These are phyloP conservation scores for Dicycla oo DNA, from an alignment of 2,888 invertebrate species.

Conservation along the genomic window DNA sequence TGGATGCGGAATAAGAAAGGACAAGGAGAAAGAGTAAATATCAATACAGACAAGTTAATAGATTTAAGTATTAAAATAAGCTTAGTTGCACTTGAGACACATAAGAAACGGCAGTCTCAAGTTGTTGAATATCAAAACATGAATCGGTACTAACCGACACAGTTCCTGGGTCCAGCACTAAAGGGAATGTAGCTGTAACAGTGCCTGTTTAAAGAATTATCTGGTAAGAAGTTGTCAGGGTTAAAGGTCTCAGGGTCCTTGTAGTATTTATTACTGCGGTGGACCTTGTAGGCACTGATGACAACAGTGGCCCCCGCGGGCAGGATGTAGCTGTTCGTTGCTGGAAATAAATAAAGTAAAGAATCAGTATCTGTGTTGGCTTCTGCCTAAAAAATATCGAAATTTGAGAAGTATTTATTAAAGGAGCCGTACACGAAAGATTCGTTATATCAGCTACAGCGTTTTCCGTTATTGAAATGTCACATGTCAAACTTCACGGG, in stretches of 20 bases:
- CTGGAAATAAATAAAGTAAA: slow-evolving; percentile 75
- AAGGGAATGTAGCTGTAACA: slow-evolving; percentile 95
- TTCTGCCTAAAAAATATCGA: not conserved
- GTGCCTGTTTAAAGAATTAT: slow-evolving; percentile 93
- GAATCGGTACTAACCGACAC: slow-evolving; percentile 91
- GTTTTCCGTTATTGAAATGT: too few relatives aligned
- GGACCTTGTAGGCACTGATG: slow-evolving; percentile 92
- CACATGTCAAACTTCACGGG: too few relatives aligned
- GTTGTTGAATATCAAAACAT: slow-evolving; percentile 39
- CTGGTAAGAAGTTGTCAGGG: slow-evolving; percentile 95
- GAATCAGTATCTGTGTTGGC: not conserved
- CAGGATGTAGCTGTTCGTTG: slow-evolving; percentile 91
- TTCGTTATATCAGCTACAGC: too few relatives aligned
- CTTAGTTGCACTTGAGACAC: not conserved
- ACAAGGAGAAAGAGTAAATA: not conserved
- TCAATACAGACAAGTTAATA: not conserved
- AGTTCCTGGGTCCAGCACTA: slow-evolving; percentile 95
- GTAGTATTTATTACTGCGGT: slow-evolving; percentile 92
- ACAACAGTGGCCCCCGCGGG: slow-evolving; percentile 93
- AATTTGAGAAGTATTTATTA: not conserved
- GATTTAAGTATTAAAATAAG: not conserved
- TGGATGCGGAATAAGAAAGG: too few relatives aligned
- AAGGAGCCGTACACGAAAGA: too few relatives aligned
- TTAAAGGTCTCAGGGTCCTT: slow-evolving; percentile 93
- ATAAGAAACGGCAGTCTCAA: not conserved